These are phyloP conservation scores for Hipparchia sbordonii DNA, from an alignment of 2,888 invertebrate genomes.

Conservation along the genomic window DNA sequence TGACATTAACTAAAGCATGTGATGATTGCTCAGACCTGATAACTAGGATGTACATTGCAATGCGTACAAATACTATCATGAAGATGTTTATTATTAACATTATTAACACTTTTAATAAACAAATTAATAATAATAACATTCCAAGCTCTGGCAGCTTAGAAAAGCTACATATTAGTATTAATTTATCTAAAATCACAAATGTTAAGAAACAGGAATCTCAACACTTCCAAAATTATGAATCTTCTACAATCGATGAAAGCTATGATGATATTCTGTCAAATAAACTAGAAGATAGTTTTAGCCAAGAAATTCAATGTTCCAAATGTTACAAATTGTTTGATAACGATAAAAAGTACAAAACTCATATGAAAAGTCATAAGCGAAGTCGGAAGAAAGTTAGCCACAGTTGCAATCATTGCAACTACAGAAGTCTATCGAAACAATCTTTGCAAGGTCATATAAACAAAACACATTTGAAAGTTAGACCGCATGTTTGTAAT, in stretches of 20 bases:
- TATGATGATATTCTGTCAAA: conserved; percentile 10
- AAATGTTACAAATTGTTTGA: conserved; percentile 53
- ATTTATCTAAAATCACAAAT: conserved; percentile 19
- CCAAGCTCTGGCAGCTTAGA: conserved; percentile 19
- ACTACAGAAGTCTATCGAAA: conserved; percentile 54
- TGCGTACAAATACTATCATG: conserved; percentile 47
- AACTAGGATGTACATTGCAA: conserved; percentile 48
- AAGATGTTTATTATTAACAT: conserved; percentile 39
- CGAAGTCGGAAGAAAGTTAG: conserved; percentile 41
- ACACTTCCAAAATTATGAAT: not conserved
- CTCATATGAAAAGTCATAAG: conserved; percentile 37
- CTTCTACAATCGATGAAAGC: not conserved
- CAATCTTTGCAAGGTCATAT: conserved; percentile 57
- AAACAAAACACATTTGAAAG: conserved; percentile 57
- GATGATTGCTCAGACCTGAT: conserved; percentile 50
- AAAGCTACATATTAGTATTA: conserved; percentile 31
- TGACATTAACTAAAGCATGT: conserved; percentile 51
- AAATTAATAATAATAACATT: conserved; percentile 37
- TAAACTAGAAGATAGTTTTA: conserved; percentile 42
- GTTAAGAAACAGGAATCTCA: conserved; percentile 13
- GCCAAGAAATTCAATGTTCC: conserved; percentile 51
- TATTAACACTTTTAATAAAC: conserved; percentile 42
- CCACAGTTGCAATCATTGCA: conserved; percentile 52
- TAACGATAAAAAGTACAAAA: conserved; percentile 49
- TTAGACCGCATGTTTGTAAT: conserved; percentile 54